These are phyloP conservation scores for Spodoptera picta DNA, from an alignment of 2,888 invertebrate species.

Conservation along the genomic window DNA sequence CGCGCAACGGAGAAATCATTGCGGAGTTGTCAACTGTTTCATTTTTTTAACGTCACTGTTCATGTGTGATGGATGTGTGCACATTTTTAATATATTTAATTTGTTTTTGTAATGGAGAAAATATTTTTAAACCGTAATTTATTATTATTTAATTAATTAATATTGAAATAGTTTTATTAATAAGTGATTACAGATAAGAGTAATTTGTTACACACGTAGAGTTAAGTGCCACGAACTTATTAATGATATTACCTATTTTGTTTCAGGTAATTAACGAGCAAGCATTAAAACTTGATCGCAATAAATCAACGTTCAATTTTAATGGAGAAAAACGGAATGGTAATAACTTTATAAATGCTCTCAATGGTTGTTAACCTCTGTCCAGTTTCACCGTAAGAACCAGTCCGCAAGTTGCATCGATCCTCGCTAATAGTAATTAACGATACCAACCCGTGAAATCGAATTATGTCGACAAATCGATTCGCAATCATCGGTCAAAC, in stretches of 20 bases:
- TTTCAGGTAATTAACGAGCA: constrained; percentile 68
- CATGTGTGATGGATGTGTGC: too few relatives aligned
- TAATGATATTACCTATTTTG: constrained; percentile 45
- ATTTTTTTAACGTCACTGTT: constrained; percentile 5
- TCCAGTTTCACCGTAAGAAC: constrained; percentile 81
- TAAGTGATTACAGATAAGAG: not conserved
- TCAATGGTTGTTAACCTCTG: constrained; percentile 79
- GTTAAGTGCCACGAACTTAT: constrained; percentile 17
- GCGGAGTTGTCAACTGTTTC: constrained; percentile 69
- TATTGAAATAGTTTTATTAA: not conserved
- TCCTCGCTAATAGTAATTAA: constrained; percentile 83
- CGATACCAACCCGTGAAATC: constrained; percentile 80
- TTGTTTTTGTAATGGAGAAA: not conserved
- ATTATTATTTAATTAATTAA: too few relatives aligned
- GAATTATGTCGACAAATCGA: constrained; percentile 81
- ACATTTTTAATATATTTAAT: not conserved
- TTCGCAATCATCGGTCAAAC: constrained; percentile 71
- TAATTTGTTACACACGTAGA: constrained; percentile 19
- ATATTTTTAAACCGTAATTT: not conserved
- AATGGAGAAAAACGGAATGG: constrained; percentile 44
- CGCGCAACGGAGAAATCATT: constrained; percentile 74
- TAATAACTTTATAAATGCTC: constrained; percentile 63
- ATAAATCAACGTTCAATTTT: constrained; percentile 38
- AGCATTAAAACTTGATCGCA: constrained; percentile 18
- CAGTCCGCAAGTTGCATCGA: constrained; percentile 78